Evolutionary conservation across 2,113 vertebrate species (phyloP).

Genomic region (Zosterops japonicus): DNA sequence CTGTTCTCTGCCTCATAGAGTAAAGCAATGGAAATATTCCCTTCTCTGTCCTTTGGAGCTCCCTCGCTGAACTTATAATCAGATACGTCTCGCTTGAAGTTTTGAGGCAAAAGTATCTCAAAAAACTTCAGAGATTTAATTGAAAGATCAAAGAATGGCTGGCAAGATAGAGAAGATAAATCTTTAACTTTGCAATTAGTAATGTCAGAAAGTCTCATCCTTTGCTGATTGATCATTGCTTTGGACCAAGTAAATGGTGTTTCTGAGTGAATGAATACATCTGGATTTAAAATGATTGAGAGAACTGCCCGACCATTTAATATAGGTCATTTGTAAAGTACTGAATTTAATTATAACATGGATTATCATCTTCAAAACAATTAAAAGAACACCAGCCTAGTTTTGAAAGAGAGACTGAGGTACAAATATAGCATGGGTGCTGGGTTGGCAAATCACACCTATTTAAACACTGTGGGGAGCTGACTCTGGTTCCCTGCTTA

Average conservation of each 20-base stretch:
- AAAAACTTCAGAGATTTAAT: neutral
- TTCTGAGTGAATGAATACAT: neutral
- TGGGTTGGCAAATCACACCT: neutral
- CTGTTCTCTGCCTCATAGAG: neutral
- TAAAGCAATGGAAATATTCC: neutral
- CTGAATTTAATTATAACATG: neutral
- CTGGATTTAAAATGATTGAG: neutral
- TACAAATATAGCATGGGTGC: neutral
- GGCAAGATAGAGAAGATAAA: neutral
- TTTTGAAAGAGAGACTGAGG: neutral
- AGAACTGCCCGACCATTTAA: neutral
- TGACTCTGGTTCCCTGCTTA: neutral
- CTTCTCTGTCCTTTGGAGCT: neutral
- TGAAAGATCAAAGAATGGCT: neutral
- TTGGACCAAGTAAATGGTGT: neutral
- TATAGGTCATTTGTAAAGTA: neutral
- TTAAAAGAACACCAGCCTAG: neutral
- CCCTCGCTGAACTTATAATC: neutral
- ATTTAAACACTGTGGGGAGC: neutral
- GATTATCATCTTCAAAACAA: neutral
- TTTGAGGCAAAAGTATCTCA: neutral
- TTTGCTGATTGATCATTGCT: neutral
- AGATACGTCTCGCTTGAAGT: neutral
- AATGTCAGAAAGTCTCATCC: neutral
- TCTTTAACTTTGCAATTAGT: neutral